phyloP scores from a whole-genome alignment of 1,140 invertebrate species.

The Dreissena polymorpha region DNA sequence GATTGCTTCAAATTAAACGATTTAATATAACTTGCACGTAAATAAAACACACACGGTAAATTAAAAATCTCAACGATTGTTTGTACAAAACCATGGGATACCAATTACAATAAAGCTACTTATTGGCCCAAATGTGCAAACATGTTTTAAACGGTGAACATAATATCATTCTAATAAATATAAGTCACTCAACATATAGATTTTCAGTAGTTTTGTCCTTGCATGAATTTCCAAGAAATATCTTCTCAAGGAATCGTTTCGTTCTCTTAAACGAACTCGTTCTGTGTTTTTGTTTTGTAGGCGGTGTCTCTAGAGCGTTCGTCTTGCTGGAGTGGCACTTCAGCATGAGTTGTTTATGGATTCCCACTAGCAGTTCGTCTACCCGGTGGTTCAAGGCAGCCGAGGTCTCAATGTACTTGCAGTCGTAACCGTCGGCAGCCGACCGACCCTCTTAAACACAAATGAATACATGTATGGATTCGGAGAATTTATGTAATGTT shows the following conservation, averaged over 20 bases:
- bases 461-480: not conserved
- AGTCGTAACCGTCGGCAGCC: conserved; percentile 86
- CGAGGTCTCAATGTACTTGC: conserved; percentile 92
- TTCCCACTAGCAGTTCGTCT: conserved; percentile 89
- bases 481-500: too few relatives aligned
- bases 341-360: conserved; percentile 83
- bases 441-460: conserved; percentile 69
- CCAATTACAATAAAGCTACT: too few relatives aligned
- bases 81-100: too few relatives aligned
- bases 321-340: conserved; percentile 30
- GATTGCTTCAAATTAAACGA: too few relatives aligned
- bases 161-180: too few relatives aligned
- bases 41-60: too few relatives aligned
- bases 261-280: conserved; percentile 50
- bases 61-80: too few relatives aligned
- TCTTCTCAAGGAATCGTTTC: conserved; percentile 47
- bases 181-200: conserved; percentile 33
- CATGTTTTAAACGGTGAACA: too few relatives aligned
- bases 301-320: not conserved
- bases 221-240: conserved; percentile 19
- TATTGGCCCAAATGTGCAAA: too few relatives aligned
- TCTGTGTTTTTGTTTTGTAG: conserved; percentile 36
- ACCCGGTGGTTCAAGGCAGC: conserved; percentile 90
- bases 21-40: too few relatives aligned
- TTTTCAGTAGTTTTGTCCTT: conserved; percentile 49